These are phyloP conservation scores for Junco hyemalis DNA, from an alignment of 2,113 vertebrate genomes.

Conservation along the genomic window DNA sequence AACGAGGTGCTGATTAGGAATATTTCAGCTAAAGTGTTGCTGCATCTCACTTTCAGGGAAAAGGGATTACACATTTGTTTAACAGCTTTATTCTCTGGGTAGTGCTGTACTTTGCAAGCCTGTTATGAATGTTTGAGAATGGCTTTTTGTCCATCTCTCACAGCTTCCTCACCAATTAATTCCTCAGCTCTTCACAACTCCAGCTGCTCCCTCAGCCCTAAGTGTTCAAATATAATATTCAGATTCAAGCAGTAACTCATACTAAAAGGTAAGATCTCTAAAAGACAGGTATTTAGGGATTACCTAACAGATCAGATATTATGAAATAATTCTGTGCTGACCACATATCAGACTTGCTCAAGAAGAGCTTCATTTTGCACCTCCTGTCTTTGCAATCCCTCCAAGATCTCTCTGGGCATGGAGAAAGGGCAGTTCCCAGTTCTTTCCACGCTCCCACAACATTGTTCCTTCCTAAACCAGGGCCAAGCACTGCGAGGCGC, in stretches of 20 bases:
- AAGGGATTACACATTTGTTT: not conserved
- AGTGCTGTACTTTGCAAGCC: not conserved
- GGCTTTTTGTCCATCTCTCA: not conserved
- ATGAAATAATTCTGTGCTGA: not conserved
- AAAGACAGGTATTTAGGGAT: not conserved
- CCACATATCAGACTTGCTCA: not conserved
- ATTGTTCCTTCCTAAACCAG: not conserved
- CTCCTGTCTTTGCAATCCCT: not conserved
- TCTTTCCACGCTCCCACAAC: not conserved
- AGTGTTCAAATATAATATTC: not conserved
- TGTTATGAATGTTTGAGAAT: not conserved
- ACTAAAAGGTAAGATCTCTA: not conserved
- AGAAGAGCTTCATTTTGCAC: not conserved
- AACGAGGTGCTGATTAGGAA: not conserved
- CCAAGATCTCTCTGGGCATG: not conserved
- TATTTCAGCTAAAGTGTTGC: not conserved
- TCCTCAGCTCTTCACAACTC: not conserved
- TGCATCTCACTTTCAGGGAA: not conserved
- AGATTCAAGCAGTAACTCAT: not conserved
- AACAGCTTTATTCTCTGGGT: not conserved
- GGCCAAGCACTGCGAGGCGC: not conserved
- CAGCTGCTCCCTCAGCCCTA: not conserved
- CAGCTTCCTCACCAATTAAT: not conserved
- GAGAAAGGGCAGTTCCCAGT: not conserved
- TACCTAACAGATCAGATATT: not conserved